phyloP scores from a whole-genome alignment of 2,113 vertebrate species.

The Pseudonaja textilis region DNA sequence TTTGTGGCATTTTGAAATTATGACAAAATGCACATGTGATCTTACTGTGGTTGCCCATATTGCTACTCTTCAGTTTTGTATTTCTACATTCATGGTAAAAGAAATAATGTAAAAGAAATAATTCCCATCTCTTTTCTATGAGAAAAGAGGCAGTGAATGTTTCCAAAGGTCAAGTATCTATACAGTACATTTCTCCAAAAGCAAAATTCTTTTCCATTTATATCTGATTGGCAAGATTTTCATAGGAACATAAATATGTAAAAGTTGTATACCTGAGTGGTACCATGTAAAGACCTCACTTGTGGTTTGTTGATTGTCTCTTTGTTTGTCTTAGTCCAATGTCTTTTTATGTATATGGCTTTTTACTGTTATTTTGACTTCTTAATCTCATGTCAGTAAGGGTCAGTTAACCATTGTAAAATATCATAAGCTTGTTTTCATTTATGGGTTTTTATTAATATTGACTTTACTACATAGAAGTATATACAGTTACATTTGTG shows the following conservation, averaged over 20 bases:
- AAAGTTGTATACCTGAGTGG: conserved; percentile 4
- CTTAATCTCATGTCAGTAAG: neutral
- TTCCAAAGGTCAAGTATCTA: neutral
- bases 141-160: neutral
- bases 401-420: neutral
- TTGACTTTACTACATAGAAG: neutral
- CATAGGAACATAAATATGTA: conserved; percentile 3
- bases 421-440: neutral
- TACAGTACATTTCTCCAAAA: neutral
- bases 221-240: neutral
- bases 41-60: neutral
- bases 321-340: neutral
- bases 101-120: neutral
- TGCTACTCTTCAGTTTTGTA: neutral
- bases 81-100: neutral
- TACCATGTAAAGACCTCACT: neutral
- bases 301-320: conserved; percentile 4
- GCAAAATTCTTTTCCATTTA: neutral
- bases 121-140: neutral
- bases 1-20: neutral
- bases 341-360: neutral
- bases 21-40: neutral
- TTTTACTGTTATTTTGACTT: conserved; percentile 18
- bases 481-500: neutral
- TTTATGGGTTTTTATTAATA: neutral